Evolutionary conservation across 2,888 invertebrate genomes (phyloP).

Genomic region (Ariolimax columbianus): DNA sequence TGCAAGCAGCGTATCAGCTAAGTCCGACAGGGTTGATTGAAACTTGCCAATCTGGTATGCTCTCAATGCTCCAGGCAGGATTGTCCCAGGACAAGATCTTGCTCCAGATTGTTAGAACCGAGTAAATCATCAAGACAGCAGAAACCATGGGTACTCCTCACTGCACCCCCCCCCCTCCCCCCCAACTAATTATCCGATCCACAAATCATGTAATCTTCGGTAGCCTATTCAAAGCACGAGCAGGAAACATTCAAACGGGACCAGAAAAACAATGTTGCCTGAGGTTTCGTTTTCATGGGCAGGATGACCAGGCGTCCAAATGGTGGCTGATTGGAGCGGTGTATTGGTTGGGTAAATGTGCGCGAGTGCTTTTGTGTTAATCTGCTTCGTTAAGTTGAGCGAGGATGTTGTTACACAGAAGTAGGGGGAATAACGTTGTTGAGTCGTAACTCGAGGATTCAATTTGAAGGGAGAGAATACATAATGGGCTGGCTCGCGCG

Average conservation of each 20-base stretch:
- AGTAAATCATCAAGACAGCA: conserved; percentile 6
- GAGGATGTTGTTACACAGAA: neutral
- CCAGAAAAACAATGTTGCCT: conserved; percentile 35
- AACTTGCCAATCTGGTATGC: too few relatives aligned
- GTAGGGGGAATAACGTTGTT: neutral
- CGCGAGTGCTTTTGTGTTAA: conserved; percentile 36
- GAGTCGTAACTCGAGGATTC: neutral
- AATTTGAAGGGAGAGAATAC: neutral
- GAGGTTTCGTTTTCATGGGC: conserved; percentile 40
- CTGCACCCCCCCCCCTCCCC: too few relatives aligned
- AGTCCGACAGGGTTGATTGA: too few relatives aligned
- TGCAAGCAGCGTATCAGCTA: too few relatives aligned
- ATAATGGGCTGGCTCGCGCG: neutral
- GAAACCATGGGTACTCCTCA: neutral
- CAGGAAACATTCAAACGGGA: conserved; percentile 18
- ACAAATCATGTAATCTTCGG: conserved; percentile 33
- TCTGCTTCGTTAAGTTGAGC: conserved; percentile 24
- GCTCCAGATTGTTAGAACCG: too few relatives aligned
- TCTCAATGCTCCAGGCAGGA: too few relatives aligned
- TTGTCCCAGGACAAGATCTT: too few relatives aligned
- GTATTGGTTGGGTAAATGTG: conserved; percentile 32
- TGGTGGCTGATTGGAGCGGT: conserved; percentile 9
- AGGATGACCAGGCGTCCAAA: conserved; percentile 5
- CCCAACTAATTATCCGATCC: conserved; percentile 35
- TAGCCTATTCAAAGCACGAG: conserved; percentile 32